Evolutionary conservation across 2,888 invertebrate genomes (phyloP).

Genomic region (Halictus quadricinctus): DNA sequence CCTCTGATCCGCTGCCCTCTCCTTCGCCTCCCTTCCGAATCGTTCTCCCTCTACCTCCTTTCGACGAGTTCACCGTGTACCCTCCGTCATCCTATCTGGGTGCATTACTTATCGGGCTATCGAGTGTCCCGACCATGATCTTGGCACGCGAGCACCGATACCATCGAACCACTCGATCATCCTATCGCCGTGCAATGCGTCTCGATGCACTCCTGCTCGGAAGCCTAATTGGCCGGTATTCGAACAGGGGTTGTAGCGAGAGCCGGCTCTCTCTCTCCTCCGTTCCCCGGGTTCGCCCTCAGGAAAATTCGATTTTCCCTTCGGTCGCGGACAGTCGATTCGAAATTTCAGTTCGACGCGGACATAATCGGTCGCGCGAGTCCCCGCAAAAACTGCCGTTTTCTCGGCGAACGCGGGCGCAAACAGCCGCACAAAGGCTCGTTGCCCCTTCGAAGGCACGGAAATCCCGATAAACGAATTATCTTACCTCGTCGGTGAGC

Average conservation of each 20-base stretch:
- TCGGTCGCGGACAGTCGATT: neutral
- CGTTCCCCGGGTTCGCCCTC: neutral
- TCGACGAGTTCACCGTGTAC: constrained; percentile 50
- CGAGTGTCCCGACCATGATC: constrained; percentile 75
- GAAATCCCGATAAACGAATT: constrained; percentile 54
- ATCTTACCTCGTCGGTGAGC: constrained; percentile 28
- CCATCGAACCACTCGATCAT: constrained; percentile 78
- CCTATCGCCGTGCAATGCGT: constrained; percentile 77
- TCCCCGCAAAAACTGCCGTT: constrained; percentile 19
- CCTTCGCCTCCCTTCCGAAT: constrained; percentile 32
- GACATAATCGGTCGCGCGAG: neutral
- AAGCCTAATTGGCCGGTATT: constrained; percentile 67
- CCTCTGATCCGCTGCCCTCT: constrained; percentile 7
- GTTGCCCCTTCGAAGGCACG: constrained; percentile 14
- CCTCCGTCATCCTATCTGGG: constrained; percentile 74
- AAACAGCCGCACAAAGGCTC: constrained; percentile 10
- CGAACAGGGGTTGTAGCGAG: constrained; percentile 38
- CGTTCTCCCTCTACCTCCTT: constrained; percentile 28
- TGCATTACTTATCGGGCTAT: constrained; percentile 78
- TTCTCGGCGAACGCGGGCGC: neutral
- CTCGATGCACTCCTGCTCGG: constrained; percentile 61
- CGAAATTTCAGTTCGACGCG: neutral
- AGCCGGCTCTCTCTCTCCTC: neutral
- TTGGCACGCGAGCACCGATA: constrained; percentile 78
- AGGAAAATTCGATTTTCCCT: neutral